phyloP scores from a whole-genome alignment of 2,113 vertebrate species.

The Orycteropus afer region DNA sequence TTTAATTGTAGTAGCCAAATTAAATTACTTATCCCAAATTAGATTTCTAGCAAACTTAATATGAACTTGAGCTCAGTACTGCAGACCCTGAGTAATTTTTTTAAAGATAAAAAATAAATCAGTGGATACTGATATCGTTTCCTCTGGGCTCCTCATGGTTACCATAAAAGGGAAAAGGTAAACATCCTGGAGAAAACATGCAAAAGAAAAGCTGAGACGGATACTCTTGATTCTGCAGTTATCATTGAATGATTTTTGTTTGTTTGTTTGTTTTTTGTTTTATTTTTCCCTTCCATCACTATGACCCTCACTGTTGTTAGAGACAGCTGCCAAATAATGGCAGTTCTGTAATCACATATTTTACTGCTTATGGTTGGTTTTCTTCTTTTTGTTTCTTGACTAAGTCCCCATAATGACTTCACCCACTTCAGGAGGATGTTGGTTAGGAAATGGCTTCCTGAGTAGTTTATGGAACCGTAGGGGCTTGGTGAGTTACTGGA shows the following conservation, averaged over 20 bases:
- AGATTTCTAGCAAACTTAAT: slow-evolving; percentile 72
- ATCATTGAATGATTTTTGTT: neutral
- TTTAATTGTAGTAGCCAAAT: slow-evolving; percentile 81
- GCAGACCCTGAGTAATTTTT: slow-evolving; percentile 65
- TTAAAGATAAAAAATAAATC: slow-evolving; percentile 62
- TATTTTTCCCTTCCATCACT: neutral
- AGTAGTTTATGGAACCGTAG: neutral
- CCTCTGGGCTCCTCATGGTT: neutral
- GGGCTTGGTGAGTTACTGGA: neutral
- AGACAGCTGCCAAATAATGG: neutral
- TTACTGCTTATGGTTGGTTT: neutral
- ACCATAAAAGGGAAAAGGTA: slow-evolving; percentile 24
- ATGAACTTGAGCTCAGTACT: slow-evolving; percentile 65
- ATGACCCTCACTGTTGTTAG: neutral
- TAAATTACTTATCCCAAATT: slow-evolving; percentile 78
- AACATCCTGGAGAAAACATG: neutral
- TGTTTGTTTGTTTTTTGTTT: too few relatives aligned
- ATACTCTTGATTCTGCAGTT: neutral
- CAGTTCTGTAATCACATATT: neutral
- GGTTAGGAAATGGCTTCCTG: neutral
- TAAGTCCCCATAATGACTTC: neutral
- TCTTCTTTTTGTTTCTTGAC: neutral
- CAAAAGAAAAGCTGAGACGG: neutral
- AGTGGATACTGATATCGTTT: neutral
- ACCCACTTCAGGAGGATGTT: neutral